These are phyloP conservation scores for Melanophora roralis DNA, from an alignment of 2,888 invertebrate genomes.

Conservation along the genomic window DNA sequence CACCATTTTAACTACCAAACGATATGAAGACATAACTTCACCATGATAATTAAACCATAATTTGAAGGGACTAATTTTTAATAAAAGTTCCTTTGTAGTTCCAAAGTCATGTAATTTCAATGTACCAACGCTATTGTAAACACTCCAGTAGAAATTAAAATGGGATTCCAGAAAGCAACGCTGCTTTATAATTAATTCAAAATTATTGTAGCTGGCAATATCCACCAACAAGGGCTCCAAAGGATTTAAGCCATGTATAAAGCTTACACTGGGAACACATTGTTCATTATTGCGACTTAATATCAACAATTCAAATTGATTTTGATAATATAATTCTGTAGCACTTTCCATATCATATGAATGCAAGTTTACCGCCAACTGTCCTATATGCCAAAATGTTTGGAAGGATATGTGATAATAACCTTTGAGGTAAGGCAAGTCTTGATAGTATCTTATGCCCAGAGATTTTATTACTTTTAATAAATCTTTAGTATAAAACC, in stretches of 20 bases:
- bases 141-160: slow-evolving; percentile 59
- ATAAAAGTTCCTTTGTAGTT: neutral
- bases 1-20: slow-evolving; percentile 43
- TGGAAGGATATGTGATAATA: slow-evolving; percentile 60
- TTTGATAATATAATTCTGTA: slow-evolving; percentile 11
- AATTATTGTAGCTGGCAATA: slow-evolving; percentile 63
- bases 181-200: slow-evolving; percentile 61
- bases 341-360: slow-evolving; percentile 23
- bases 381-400: slow-evolving; percentile 62
- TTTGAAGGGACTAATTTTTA: slow-evolving; percentile 63
- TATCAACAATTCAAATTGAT: slow-evolving; percentile 46
- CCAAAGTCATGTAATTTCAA: slow-evolving; percentile 62
- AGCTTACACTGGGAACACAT: slow-evolving; percentile 56
- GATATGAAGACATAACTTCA: slow-evolving; percentile 62
- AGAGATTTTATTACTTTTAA: slow-evolving; percentile 20
- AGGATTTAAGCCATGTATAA: slow-evolving; percentile 63
- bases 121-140: slow-evolving; percentile 60
- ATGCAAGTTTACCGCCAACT: neutral
- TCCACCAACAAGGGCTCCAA: slow-evolving; percentile 62
- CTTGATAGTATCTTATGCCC: slow-evolving; percentile 56
- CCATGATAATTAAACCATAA: slow-evolving; percentile 65
- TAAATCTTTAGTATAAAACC: slow-evolving; percentile 51
- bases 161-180: slow-evolving; percentile 56
- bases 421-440: slow-evolving; percentile 63
- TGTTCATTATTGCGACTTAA: neutral